These are phyloP conservation scores for Pogonus chalceus DNA, from an alignment of 1,140 invertebrate genomes.

Conservation along the genomic window DNA sequence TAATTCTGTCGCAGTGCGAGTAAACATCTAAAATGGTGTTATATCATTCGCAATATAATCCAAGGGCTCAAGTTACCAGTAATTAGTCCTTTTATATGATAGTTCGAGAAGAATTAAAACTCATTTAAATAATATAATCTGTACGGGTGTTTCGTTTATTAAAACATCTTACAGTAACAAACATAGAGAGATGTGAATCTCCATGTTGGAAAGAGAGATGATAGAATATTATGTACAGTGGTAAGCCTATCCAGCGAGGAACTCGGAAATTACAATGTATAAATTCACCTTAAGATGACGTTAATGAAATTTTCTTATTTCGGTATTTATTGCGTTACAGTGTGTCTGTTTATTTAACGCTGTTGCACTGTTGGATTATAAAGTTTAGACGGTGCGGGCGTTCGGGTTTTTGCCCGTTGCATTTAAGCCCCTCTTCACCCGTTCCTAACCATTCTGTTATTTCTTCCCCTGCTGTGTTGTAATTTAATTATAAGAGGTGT, in stretches of 20 bases:
- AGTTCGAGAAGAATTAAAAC: slow-evolving; percentile 27
- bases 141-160: slow-evolving; percentile 26
- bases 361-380: slow-evolving; percentile 5
- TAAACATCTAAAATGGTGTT: neutral
- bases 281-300: slow-evolving; percentile 44
- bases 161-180: slow-evolving; percentile 25
- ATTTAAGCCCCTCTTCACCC: no score
- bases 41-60: slow-evolving; percentile 14
- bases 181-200: neutral
- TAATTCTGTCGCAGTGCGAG: neutral
- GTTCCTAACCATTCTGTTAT: no score
- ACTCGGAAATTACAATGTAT: slow-evolving; percentile 40
- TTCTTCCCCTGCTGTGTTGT: no score
- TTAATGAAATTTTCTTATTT: slow-evolving; percentile 44
- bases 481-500: no score
- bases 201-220: no score
- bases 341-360: slow-evolving; percentile 15
- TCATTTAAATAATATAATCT: slow-evolving; percentile 33
- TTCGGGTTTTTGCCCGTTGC: no score
- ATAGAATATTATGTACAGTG: slow-evolving; percentile 3
- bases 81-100: slow-evolving; percentile 25
- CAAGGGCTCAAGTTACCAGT: slow-evolving; percentile 13
- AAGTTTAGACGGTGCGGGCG: neutral
- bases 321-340: slow-evolving; percentile 31
- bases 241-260: slow-evolving; percentile 22